Conservation (phyloP, 2,113 vertebrate species). For the Donacobius atricapilla region DNA sequence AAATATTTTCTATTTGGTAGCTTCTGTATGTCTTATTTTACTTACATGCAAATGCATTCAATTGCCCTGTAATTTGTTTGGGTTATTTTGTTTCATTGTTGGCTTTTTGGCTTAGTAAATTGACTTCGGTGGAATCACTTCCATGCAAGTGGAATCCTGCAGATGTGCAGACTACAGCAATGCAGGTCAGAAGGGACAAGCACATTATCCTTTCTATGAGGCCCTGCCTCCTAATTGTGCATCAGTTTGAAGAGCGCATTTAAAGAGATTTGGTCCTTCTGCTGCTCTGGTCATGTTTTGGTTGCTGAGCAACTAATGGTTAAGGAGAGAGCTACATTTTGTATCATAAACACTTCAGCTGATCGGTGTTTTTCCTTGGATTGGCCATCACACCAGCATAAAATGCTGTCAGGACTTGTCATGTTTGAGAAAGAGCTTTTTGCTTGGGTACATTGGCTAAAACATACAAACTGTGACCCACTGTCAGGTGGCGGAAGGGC, state of each 20-base stretch:
- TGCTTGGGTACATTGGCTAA: background rate
- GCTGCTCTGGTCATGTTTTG: background rate
- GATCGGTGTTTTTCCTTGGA: background rate
- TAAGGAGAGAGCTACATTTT: background rate
- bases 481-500: background rate
- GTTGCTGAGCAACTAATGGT: background rate
- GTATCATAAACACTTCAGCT: background rate
- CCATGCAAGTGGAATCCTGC: background rate
- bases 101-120: background rate
- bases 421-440: background rate
- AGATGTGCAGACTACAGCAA: background rate
- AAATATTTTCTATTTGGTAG: background rate
- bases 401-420: background rate
- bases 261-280: background rate
- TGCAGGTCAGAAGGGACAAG: background rate
- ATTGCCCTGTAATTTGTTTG: background rate
- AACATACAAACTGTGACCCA: background rate
- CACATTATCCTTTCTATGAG: background rate
- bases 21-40: background rate
- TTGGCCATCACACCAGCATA: background rate
- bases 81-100: background rate
- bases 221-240: background rate
- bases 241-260: background rate
- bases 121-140: background rate
- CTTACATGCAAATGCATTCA: background rate